Base-by-base conservation (phyloP, 1,140 invertebrate species). In the Megalopta genalis region DNA sequence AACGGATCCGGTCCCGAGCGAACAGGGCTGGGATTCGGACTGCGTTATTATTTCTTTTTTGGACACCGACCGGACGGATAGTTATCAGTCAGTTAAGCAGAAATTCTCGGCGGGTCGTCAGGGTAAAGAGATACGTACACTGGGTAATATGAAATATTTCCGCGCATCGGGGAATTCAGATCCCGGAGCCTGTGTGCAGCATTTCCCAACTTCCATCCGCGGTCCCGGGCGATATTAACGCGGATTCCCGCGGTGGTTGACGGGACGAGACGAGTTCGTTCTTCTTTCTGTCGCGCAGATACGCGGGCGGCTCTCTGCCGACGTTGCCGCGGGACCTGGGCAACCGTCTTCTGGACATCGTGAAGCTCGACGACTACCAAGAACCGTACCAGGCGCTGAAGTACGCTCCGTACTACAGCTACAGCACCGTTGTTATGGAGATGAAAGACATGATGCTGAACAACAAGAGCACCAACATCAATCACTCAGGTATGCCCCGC, bases 381-480 rank as follows among this genome's bases (percentile, higher is more conserved):
- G 96, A 97, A 91, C 96, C 96, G 10, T 96, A 96, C 91, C 96
- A 96, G 88, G 95, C 95, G 0, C 92, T 96, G 69, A 95, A 95
- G 86, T 96, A 95, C 87, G 95, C 96, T 2, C 96, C 96, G 1
- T 96, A 96, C 89, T 96, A 96, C 88, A 96, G 95, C 87, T 96
- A 96, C 91, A 96, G 96, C 88, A 95, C 96, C 14, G 95, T 96
- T 32, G 94, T 96, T 85, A 95, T 96, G 93, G 96, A 96, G 90
- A 96, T 96, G 95, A 94, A 95, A 88, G 95, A 96, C 89, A 94
- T 95, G 88, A 93, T 94, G 87, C 92, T 93, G 82, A 95, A 95
- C 86, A 94, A 94, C 82, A 95, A 95, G 83, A 93, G 93, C 46
- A 89, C 91, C 75, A 91, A 87, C 78, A 87, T 91, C 80, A 93